phyloP scores from a whole-genome alignment of 1,140 invertebrate genomes.

The Oscheius sp. region DNA sequence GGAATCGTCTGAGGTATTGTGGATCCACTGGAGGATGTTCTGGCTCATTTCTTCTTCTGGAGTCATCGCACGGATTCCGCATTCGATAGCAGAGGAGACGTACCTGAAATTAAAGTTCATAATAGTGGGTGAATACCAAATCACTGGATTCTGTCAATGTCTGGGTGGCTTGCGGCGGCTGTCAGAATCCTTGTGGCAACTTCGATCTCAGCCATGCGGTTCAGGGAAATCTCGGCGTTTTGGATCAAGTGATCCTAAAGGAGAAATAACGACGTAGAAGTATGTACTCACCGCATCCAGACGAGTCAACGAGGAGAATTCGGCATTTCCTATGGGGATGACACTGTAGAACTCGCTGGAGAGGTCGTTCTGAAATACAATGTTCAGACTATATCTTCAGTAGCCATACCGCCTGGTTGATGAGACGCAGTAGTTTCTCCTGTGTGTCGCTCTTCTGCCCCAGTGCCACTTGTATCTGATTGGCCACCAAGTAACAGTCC shows the following conservation, averaged over 20 bases:
- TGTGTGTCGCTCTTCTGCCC: neutral
- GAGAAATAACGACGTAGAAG: neutral
- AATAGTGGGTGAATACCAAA: neutral
- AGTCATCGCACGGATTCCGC: slow-evolving; percentile 19
- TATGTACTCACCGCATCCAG: slow-evolving; percentile 59
- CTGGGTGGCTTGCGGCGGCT: slow-evolving; percentile 3
- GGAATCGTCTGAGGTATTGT: slow-evolving; percentile 22
- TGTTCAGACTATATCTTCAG: neutral
- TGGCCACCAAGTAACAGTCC: slow-evolving; percentile 11
- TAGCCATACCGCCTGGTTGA: neutral
- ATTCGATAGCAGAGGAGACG: slow-evolving; percentile 35
- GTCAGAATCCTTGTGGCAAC: slow-evolving; percentile 16
- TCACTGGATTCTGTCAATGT: neutral
- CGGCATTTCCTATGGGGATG: slow-evolving; percentile 63
- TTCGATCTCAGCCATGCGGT: slow-evolving; percentile 18
- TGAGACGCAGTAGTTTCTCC: neutral
- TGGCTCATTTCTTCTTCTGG: slow-evolving; percentile 30
- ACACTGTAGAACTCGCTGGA: slow-evolving; percentile 65
- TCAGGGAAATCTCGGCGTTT: neutral
- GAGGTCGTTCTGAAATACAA: slow-evolving; percentile 49
- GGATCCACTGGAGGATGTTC: slow-evolving; percentile 33
- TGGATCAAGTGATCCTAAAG: neutral
- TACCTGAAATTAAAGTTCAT: slow-evolving; percentile 10
- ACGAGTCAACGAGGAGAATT: slow-evolving; percentile 62
- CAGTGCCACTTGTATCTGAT: slow-evolving; percentile 22